Conservation (phyloP, 2,113 vertebrate genomes). For the Phycodurus eques region DNA sequence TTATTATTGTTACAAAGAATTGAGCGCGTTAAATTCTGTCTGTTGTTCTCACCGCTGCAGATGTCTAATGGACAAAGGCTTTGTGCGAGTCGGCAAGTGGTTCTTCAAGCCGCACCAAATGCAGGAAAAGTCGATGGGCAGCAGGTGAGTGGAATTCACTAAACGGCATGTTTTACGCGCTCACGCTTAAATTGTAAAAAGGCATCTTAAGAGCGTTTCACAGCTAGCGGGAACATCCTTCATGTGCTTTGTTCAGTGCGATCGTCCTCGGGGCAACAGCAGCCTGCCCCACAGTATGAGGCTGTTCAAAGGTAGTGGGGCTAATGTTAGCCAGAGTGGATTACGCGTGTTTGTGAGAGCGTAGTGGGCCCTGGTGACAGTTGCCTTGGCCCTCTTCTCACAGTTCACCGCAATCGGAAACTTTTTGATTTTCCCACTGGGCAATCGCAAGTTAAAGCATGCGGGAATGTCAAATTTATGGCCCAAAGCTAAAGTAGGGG, state of each 20-base stretch:
- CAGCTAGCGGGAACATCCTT: conserved; percentile 30
- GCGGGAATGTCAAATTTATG: neutral
- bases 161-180: neutral
- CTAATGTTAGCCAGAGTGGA: neutral
- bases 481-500: neutral
- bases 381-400: no score
- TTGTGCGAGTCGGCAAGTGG: conserved; percentile 94
- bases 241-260: conserved; percentile 13
- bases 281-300: neutral
- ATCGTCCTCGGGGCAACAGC: no score
- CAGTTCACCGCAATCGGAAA: neutral
- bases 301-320: neutral
- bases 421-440: neutral
- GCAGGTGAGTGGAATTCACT: conserved; percentile 78
- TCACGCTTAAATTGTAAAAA: neutral
- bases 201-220: conserved; percentile 13
- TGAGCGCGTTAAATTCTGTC: neutral
- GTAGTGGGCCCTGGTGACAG: neutral
- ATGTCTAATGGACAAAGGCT: conserved; percentile 97
- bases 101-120: conserved; percentile 93
- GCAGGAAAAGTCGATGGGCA: conserved; percentile 88
- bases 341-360: neutral
- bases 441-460: neutral
- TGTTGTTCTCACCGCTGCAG: conserved; percentile 63
- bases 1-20: neutral